Base-by-base conservation (phyloP, 2,888 invertebrate genomes). In the Schizaphis graminum region DNA sequence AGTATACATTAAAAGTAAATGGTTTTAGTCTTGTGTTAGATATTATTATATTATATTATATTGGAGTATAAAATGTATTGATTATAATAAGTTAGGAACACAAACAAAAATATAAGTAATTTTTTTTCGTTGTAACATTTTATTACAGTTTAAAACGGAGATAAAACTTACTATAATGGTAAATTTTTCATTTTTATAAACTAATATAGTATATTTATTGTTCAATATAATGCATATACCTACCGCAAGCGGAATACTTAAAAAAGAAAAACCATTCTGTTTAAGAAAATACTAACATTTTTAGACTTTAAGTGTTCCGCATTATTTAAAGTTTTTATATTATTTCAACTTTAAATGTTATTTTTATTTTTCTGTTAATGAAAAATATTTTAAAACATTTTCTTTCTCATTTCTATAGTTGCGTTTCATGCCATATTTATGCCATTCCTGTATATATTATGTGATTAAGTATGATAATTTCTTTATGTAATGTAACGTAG, bases 391-490 rank as follows among this genome's bases (percentile, higher is more conserved):
- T 57, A 47, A 57, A 61, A 44, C 10, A 56, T 56, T 91, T 85
- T 85, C 16, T 77, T 47, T 35, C 84, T n/a, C 47, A n/a, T 85
- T 91, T 88, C n/a, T 49, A 44, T 44, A 3, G 61, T n/a, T 47
- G 26, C 35, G 35, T 77, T 47, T 89, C 35, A 16, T 35, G 41
- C 35, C 24, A 35, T 49, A 67, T 90, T 89, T 53, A 26, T 85
- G 2, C n/a, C 24, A 21, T 57, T 47, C 11, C 35, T 7, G 91
- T 91, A 86, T 86, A 86, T 57, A 86, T 91, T 85, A 91, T 44
- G 86, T 86, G 44, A 91, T 91, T 91, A 91, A 91, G 57, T 91
- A 91, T 91, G 91, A 91, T 91, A 91, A 91, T 91, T 86, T n/a
- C 56, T 84, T 44, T n/a, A 44, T n/a, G 91, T 56, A 24, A 56